These are phyloP conservation scores for Myotis davidii DNA, from an alignment of 2,113 vertebrate genomes.

Conservation along the genomic window DNA sequence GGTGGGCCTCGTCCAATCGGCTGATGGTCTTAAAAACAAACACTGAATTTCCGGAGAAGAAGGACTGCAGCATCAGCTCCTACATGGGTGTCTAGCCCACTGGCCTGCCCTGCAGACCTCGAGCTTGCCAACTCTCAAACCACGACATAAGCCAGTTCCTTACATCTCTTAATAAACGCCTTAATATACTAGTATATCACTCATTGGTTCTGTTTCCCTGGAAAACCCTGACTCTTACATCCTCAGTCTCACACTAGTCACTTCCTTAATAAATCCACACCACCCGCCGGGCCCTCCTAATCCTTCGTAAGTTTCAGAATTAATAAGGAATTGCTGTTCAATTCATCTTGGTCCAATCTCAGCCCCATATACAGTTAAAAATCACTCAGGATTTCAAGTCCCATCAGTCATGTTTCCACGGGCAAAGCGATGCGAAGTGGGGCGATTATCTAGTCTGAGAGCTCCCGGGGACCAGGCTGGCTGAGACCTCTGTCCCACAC, in stretches of 20 bases:
- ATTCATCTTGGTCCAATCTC: neutral
- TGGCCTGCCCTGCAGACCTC: neutral
- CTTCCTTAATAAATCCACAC: neutral
- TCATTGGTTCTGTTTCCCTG: neutral
- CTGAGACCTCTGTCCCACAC: accelerated
- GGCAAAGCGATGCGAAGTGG: neutral
- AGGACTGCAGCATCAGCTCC: neutral
- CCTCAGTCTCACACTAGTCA: neutral
- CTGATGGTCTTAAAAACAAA: neutral
- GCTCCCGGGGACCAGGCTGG: neutral
- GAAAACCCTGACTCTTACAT: neutral
- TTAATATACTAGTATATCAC: too few relatives aligned
- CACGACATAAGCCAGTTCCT: neutral
- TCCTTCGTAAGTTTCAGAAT: neutral
- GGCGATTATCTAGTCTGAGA: neutral
- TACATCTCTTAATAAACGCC: neutral
- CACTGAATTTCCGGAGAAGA: neutral
- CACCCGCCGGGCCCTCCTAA: neutral
- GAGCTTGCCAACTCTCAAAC: too few relatives aligned
- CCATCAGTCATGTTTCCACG: neutral
- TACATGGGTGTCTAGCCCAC: neutral
- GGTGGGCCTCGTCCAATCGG: neutral
- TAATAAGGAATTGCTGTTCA: neutral
- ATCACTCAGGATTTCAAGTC: neutral
- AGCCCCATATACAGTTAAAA: neutral